Evolutionary conservation across 2,888 invertebrate genomes (phyloP).

Genomic region (Hypselothyrea guttata): DNA sequence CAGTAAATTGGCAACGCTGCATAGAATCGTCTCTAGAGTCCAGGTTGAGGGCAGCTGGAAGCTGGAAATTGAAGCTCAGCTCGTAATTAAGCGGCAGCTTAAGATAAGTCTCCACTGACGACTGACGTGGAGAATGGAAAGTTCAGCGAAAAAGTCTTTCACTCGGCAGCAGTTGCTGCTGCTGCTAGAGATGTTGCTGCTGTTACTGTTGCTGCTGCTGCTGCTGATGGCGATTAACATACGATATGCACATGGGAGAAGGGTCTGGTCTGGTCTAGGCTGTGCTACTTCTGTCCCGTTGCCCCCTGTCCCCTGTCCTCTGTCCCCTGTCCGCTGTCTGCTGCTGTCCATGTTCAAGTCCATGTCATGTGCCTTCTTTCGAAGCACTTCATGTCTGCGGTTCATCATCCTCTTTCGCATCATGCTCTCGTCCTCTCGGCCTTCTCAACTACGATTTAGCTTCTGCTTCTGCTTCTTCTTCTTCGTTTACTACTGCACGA

Average conservation of each 20-base stretch:
- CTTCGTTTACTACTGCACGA: conserved; percentile 61
- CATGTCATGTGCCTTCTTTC: conserved; percentile 68
- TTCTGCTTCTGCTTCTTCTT: conserved; percentile 15
- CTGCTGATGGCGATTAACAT: conserved; percentile 61
- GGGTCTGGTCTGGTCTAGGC: conserved; percentile 51
- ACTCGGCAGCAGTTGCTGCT: conserved; percentile 43
- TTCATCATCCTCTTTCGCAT: conserved; percentile 1
- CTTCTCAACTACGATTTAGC: too few species aligned
- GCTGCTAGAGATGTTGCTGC: conserved; percentile 15
- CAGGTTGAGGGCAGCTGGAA: conserved; percentile 41
- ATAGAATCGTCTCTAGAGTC: conserved; percentile 14
- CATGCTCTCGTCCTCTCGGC: conserved; percentile 2
- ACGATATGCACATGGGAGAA: conserved; percentile 65
- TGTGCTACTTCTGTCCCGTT: conserved; percentile 59
- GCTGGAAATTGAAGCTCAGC: too few species aligned
- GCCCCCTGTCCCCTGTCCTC: neutral
- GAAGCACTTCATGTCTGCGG: conserved; percentile 54
- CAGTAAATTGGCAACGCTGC: neutral
- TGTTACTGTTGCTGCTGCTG: conserved; percentile 14
- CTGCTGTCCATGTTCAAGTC: conserved; percentile 65
- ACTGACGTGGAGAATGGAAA: conserved; percentile 65
- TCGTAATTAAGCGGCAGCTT: conserved; percentile 61
- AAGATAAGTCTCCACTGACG: conserved; percentile 55
- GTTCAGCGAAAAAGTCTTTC: conserved; percentile 65
- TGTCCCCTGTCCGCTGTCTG: conserved; percentile 30